Evolutionary conservation across 2,797 vertebrate genomes (phyloP).

Genomic region (Sebastes glaucus): DNA sequence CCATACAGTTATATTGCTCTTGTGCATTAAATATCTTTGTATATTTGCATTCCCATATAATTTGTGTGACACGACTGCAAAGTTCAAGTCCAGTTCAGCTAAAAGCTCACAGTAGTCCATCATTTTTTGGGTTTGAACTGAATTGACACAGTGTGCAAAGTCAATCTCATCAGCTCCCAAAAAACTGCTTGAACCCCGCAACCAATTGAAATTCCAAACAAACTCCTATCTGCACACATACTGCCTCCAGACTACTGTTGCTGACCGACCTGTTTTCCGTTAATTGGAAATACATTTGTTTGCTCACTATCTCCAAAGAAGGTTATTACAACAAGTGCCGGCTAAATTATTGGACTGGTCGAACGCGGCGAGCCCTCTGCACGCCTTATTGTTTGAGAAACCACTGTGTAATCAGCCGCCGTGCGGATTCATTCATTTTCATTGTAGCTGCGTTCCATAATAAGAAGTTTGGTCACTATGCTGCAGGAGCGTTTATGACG

Average conservation of each 20-base stretch:
- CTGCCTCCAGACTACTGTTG: neutral
- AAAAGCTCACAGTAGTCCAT: neutral
- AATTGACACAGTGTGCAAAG: neutral
- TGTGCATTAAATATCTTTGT: neutral
- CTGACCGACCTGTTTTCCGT: slow-evolving; percentile 16
- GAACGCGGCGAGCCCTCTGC: neutral
- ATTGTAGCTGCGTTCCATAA: slow-evolving; percentile 45
- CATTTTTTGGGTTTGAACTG: neutral
- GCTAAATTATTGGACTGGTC: slow-evolving; percentile 19
- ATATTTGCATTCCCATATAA: neutral
- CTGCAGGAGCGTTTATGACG: slow-evolving; percentile 61
- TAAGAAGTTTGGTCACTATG: slow-evolving; percentile 57
- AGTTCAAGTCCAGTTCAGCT: neutral
- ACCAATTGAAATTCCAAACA: slow-evolving; percentile 3
- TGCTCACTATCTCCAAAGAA: slow-evolving; percentile 26
- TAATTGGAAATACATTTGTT: slow-evolving; percentile 39
- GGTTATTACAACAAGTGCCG: slow-evolving; percentile 36
- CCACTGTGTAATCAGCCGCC: slow-evolving; percentile 45
- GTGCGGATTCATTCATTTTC: slow-evolving; percentile 46
- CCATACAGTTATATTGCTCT: neutral
- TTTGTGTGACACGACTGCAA: neutral
- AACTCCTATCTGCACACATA: neutral
- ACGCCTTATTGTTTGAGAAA: slow-evolving; percentile 38
- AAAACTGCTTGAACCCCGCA: neutral
- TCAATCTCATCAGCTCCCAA: neutral